A percentile compares a stretch with the other conserved stretches of the same genome.
phyloP scores from a whole-genome alignment of 2,888 invertebrate genomes.

The Drymonia ruficornis region DNA sequence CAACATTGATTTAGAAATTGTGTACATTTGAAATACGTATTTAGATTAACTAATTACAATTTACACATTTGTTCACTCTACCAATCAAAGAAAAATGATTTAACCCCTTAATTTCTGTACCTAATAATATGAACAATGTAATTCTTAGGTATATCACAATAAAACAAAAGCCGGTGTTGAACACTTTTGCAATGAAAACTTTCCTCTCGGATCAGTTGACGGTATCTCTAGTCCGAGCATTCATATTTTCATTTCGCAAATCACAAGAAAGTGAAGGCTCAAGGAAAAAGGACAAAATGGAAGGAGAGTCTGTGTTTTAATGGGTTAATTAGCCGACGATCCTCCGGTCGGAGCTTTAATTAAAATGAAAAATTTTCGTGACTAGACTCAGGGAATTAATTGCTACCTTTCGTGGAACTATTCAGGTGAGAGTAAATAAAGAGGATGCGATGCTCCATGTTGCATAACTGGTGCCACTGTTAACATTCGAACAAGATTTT shows the following conservation, averaged over 20 bases:
- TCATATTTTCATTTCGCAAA: constrained; percentile 63
- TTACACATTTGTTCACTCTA: background rate
- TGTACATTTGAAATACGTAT: no score
- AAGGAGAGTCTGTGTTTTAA: constrained; percentile 80
- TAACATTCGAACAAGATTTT: background rate
- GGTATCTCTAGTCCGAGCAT: constrained; percentile 25
- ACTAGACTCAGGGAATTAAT: constrained; percentile 79
- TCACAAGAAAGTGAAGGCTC: constrained; percentile 76
- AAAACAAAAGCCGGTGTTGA: no score
- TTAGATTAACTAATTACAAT: no score
- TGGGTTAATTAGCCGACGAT: constrained; percentile 83
- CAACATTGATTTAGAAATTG: background rate
- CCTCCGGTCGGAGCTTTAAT: constrained; percentile 79
- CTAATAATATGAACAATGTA: background rate
- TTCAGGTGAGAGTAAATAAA: constrained; percentile 77
- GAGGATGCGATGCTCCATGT: constrained; percentile 43
- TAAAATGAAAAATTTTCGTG: constrained; percentile 83
- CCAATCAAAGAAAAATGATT: background rate
- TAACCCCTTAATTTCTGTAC: no score
- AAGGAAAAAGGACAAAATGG: constrained; percentile 73
- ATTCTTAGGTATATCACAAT: no score
- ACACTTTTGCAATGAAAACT: background rate
- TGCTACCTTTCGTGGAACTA: constrained; percentile 77
- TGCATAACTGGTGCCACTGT: constrained; percentile 24
- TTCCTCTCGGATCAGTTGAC: constrained; percentile 9